phyloP scores from a whole-genome alignment of 37 sponge, comb jelly and placozoan species.

The Halisarca cf. caerulea region DNA sequence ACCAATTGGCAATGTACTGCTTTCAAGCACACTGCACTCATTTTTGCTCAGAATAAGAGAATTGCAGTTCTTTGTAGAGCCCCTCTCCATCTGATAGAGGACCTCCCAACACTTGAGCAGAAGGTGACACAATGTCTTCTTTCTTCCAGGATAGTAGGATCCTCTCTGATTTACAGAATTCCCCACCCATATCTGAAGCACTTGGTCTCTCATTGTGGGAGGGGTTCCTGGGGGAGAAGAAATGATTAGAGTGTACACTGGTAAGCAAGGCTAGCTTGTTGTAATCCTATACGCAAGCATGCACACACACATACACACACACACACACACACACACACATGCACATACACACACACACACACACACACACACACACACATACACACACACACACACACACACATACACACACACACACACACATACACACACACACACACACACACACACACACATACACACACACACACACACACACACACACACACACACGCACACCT shows the following conservation, averaged over 20 bases:
- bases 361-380: too few species aligned
- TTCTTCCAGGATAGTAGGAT: not conserved
- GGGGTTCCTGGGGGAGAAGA: conserved; percentile 1
- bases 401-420: too few species aligned
- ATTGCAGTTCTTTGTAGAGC: conserved; percentile 11
- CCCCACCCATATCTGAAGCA: conserved; percentile 2
- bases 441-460: conserved; percentile 17
- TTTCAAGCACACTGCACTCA: too few species aligned
- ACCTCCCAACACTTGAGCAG: not conserved
- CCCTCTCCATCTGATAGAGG: not conserved
- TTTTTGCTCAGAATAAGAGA: not conserved
- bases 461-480: conserved; percentile 20
- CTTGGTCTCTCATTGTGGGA: conserved; percentile 10
- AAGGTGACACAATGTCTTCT: not conserved
- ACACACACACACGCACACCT: conserved; percentile 6
- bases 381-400: too few species aligned
- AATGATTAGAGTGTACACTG: too few species aligned
- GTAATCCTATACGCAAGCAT: too few species aligned
- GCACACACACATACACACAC: too few species aligned
- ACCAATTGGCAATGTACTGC: too few species aligned
- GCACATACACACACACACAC: too few species aligned
- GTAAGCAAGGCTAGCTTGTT: too few species aligned
- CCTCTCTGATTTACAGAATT: conserved; percentile 23
- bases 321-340: too few species aligned
- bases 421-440: too few species aligned